These are phyloP conservation scores for Xiphorhynchus elegans DNA, from an alignment of 2,113 vertebrate species.

Conservation along the genomic window DNA sequence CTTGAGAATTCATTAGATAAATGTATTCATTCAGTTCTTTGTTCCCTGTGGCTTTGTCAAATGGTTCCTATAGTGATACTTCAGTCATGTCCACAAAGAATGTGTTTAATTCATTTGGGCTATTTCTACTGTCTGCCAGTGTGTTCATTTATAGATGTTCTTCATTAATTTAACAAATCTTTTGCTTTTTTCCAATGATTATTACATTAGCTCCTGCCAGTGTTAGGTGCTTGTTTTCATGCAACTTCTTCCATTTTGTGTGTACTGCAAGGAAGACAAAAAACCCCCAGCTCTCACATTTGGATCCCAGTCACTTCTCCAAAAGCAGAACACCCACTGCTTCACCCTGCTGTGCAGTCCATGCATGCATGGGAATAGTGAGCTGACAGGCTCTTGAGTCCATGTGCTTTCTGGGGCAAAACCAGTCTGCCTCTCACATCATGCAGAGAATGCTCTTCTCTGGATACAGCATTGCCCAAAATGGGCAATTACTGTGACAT, in stretches of 20 bases:
- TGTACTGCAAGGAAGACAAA: background rate
- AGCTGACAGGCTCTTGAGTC: background rate
- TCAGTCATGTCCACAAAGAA: background rate
- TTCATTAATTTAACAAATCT: background rate
- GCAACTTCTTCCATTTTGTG: background rate
- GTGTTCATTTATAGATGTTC: background rate
- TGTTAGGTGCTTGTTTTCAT: background rate
- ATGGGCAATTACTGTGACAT: background rate
- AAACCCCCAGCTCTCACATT: background rate
- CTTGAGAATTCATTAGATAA: background rate
- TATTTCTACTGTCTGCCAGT: background rate
- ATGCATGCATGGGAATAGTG: background rate
- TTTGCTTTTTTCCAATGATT: background rate
- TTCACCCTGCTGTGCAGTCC: background rate
- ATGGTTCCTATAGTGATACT: constrained; percentile 31
- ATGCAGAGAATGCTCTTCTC: background rate
- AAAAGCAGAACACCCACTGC: background rate
- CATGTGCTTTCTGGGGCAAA: background rate
- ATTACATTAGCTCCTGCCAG: background rate
- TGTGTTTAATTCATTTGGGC: background rate
- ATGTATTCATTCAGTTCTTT: background rate
- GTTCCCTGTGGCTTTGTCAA: background rate
- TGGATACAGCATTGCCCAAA: background rate
- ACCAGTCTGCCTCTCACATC: background rate
- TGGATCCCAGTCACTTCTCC: background rate